phyloP scores from a whole-genome alignment of 1,140 invertebrate genomes.

The Drosophila kikkawai region DNA sequence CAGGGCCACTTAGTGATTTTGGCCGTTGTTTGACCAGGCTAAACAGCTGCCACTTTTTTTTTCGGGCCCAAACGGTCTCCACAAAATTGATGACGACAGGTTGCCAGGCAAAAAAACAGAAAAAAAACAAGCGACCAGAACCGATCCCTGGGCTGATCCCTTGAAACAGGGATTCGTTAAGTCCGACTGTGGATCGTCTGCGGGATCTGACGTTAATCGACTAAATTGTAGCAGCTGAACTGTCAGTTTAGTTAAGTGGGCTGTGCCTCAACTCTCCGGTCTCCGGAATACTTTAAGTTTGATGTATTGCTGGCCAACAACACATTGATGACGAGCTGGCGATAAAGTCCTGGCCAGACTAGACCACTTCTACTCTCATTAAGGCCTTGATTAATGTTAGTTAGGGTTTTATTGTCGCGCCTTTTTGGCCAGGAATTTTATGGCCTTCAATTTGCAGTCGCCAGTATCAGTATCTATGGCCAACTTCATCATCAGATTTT shows the following conservation, averaged over 20 bases:
- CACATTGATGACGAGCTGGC: slow-evolving; percentile 52
- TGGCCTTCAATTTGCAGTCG: slow-evolving; percentile 70
- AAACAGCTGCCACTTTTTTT: slow-evolving; percentile 63
- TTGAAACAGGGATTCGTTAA: slow-evolving; percentile 24
- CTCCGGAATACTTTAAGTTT: slow-evolving; percentile 37
- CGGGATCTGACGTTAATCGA: slow-evolving; percentile 78
- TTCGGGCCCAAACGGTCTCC: slow-evolving; percentile 19
- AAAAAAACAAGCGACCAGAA: neutral
- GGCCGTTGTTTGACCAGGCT: slow-evolving; percentile 49
- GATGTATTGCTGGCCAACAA: slow-evolving; percentile 71
- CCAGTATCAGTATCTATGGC: slow-evolving; percentile 6
- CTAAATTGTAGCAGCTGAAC: slow-evolving; percentile 83
- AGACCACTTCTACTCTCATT: slow-evolving; percentile 50
- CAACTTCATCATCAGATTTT: slow-evolving; percentile 42
- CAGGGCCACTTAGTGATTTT: slow-evolving; percentile 66
- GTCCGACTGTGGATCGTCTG: slow-evolving; percentile 36
- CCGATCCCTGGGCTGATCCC: slow-evolving; percentile 40
- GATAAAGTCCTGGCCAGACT: slow-evolving; percentile 46
- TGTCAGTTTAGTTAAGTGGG: slow-evolving; percentile 79
- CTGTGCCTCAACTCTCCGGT: slow-evolving; percentile 52
- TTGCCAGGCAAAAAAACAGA: slow-evolving; percentile 41
- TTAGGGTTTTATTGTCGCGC: slow-evolving; percentile 51
- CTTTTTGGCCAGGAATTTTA: slow-evolving; percentile 53
- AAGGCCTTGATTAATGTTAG: slow-evolving; percentile 70
- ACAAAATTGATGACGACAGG: slow-evolving; percentile 84